Percentiles rank a stretch among this genome's conserved stretches.
Conservation (phyloP, 2,888 invertebrate genomes). For the Lithosia quadra region DNA sequence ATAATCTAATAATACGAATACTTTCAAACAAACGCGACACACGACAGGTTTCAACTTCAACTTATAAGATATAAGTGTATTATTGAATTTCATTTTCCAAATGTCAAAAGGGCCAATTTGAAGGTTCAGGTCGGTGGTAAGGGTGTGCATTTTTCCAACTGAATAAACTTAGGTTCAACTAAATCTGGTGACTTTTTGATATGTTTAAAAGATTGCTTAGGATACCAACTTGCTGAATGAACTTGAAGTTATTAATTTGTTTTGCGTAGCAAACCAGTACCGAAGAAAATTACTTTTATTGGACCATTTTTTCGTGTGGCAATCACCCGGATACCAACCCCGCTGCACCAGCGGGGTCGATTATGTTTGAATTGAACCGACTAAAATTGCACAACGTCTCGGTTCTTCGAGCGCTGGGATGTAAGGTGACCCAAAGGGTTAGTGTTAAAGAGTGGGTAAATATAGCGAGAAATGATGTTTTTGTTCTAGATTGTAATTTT, state of each 20-base stretch:
- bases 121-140: conserved; percentile 1
- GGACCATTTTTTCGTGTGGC: too few species aligned
- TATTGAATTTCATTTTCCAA: conserved; percentile 1
- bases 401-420: too few species aligned
- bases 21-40: neutral
- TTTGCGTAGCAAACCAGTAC: neutral
- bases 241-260: neutral
- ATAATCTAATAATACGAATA: neutral
- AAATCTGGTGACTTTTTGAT: neutral
- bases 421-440: too few species aligned
- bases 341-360: too few species aligned
- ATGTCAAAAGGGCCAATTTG: neutral
- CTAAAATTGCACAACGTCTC: too few species aligned
- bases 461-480: too few species aligned
- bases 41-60: conserved; percentile 10
- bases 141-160: conserved; percentile 13
- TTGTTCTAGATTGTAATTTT: too few species aligned
- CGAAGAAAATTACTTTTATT: too few species aligned
- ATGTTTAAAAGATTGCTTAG: neutral
- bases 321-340: too few species aligned
- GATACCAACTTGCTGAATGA: neutral
- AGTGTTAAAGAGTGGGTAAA: too few species aligned
- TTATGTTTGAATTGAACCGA: too few species aligned
- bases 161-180: conserved; percentile 10
- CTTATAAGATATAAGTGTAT: neutral